Percentiles rank a stretch among this genome's conserved stretches.
These are phyloP conservation scores for Drosophila ercepeae DNA, from an alignment of 1,140 invertebrate species.

Conservation along the genomic window DNA sequence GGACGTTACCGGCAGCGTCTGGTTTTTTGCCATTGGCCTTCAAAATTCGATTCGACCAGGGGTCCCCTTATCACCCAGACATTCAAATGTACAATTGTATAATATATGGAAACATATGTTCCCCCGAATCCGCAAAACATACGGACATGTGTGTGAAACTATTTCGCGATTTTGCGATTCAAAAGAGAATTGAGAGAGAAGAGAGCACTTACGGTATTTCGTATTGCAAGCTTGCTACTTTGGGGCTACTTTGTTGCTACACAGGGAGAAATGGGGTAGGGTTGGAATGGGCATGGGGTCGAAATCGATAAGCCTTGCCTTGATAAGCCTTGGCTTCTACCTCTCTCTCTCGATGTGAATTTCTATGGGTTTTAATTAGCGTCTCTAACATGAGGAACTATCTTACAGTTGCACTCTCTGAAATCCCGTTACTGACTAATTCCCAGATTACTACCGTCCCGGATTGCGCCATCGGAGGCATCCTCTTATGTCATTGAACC, in stretches of 20 bases:
- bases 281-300: background rate
- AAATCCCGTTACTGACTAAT: slow-evolving; percentile 13
- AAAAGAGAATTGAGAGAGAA: slow-evolving; percentile 8
- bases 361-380: slow-evolving; percentile 70
- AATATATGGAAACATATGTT: slow-evolving; percentile 12
- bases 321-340: slow-evolving; percentile 13
- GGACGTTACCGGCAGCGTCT: slow-evolving; percentile 21
- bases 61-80: slow-evolving; percentile 12
- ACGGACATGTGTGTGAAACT: slow-evolving; percentile 6
- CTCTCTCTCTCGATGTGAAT: slow-evolving; percentile 26
- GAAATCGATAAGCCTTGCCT: slow-evolving; percentile 51
- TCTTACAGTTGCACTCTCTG: background rate
- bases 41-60: slow-evolving; percentile 26
- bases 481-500: slow-evolving; percentile 65
- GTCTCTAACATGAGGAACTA: background rate
- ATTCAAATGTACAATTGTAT: slow-evolving; percentile 1
- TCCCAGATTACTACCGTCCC: slow-evolving; percentile 7
- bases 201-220: background rate
- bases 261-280: slow-evolving; percentile 7
- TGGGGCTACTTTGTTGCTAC: slow-evolving; percentile 43
- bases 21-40: slow-evolving; percentile 51
- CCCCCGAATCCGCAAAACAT: slow-evolving; percentile 5
- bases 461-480: slow-evolving; percentile 1
- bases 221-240: background rate
- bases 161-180: slow-evolving; percentile 9